Evolutionary conservation across 2,888 invertebrate species (phyloP).

Genomic region (Anagyrus pseudococci): DNA sequence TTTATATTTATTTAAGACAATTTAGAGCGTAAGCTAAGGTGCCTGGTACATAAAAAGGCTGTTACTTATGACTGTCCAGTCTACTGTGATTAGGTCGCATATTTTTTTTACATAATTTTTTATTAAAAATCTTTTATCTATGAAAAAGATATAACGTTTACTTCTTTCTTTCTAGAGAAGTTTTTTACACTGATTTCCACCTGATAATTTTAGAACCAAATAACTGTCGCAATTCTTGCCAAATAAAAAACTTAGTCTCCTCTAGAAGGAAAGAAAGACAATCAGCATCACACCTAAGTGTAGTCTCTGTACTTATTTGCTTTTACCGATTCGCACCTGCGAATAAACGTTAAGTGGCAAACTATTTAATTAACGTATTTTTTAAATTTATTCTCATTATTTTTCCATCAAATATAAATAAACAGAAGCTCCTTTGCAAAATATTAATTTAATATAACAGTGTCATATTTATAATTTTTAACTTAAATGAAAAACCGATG

Average conservation of each 20-base stretch:
- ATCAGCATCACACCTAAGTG: conserved; percentile 42
- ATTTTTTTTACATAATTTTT: conserved; percentile 45
- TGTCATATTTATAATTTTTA: too few relatives aligned
- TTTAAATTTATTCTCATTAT: conserved; percentile 1
- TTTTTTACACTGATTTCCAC: too few relatives aligned
- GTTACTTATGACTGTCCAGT: conserved; percentile 51
- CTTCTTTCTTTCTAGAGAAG: too few relatives aligned
- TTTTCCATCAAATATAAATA: background rate
- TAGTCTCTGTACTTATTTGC: conserved; percentile 53
- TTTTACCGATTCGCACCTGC: conserved; percentile 43
- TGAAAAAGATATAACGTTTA: background rate
- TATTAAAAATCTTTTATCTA: conserved; percentile 11
- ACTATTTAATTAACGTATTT: conserved; percentile 14
- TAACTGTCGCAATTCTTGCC: conserved; percentile 31
- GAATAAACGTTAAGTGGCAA: conserved; percentile 31
- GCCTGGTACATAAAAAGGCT: conserved; percentile 55
- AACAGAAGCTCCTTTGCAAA: too few relatives aligned
- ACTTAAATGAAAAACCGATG: background rate
- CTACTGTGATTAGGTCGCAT: conserved; percentile 59
- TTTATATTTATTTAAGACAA: conserved; percentile 57
- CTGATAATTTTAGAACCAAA: conserved; percentile 11
- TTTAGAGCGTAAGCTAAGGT: conserved; percentile 56
- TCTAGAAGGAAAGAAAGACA: conserved; percentile 35
- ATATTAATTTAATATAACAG: too few relatives aligned
- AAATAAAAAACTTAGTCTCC: conserved; percentile 30